phyloP scores from a whole-genome alignment of 2,797 vertebrate genomes.

The Bradypodion ventrale region DNA sequence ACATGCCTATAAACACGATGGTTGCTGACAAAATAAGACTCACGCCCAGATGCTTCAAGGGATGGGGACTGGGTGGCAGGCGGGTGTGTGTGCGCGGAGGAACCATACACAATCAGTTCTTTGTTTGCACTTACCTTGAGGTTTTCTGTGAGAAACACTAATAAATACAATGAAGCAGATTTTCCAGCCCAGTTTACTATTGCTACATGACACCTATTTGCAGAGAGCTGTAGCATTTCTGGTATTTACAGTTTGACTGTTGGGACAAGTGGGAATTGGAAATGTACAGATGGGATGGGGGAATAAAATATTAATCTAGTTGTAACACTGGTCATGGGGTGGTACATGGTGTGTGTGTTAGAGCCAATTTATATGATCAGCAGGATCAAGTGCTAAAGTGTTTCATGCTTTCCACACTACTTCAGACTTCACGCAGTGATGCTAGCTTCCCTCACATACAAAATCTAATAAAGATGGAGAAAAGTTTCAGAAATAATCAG shows the following conservation, averaged over 20 bases:
- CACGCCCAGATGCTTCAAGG: slow-evolving; percentile 75
- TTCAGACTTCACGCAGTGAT: neutral
- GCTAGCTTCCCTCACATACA: neutral
- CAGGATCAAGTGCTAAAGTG: neutral
- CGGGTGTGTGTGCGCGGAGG: slow-evolving; percentile 16
- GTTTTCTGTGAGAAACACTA: slow-evolving; percentile 61
- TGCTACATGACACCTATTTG: slow-evolving; percentile 14
- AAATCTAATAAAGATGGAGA: neutral
- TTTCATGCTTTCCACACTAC: neutral
- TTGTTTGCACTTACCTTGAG: slow-evolving; percentile 73
- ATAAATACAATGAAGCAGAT: slow-evolving; percentile 52
- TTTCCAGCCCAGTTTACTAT: slow-evolving; percentile 7
- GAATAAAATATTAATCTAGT: neutral
- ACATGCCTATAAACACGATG: slow-evolving; percentile 79
- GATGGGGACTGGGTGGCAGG: neutral
- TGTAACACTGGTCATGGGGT: slow-evolving; percentile 5
- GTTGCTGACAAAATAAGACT: slow-evolving; percentile 77
- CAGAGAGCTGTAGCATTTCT: slow-evolving; percentile 27
- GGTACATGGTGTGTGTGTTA: neutral
- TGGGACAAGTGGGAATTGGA: slow-evolving; percentile 29
- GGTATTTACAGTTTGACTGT: slow-evolving; percentile 4
- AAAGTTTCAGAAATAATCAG: neutral
- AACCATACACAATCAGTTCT: slow-evolving; percentile 67
- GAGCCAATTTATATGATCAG: neutral
- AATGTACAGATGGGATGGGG: neutral